Percentiles rank a stretch among this genome's conserved stretches.
These are phyloP conservation scores for Conistra vaccinii DNA, from an alignment of 2,888 invertebrate genomes.

Conservation along the genomic window DNA sequence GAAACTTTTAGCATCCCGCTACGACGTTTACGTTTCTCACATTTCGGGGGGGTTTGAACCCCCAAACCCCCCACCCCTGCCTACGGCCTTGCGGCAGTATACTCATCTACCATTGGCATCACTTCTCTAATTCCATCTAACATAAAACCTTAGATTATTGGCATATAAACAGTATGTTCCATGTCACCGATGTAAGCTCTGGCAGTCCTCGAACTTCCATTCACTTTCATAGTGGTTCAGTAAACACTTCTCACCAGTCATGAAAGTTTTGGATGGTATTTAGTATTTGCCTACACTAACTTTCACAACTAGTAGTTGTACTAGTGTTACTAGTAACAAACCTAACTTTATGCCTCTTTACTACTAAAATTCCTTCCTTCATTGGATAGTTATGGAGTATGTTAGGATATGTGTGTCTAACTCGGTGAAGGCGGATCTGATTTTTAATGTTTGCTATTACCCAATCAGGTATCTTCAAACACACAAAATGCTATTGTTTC, in stretches of 20 bases:
- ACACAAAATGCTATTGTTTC: neutral
- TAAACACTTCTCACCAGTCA: no score
- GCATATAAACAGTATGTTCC: neutral
- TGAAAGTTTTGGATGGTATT: neutral
- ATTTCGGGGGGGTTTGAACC: no score
- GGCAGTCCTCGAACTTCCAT: neutral
- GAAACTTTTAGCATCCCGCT: no score
- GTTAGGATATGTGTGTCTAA: constrained; percentile 11
- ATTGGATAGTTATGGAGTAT: constrained; percentile 2
- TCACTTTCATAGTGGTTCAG: no score
- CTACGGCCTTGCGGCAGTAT: no score
- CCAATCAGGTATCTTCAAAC: neutral
- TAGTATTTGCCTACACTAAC: neutral
- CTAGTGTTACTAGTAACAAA: neutral
- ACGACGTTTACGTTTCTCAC: no score
- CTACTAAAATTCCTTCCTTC: neutral
- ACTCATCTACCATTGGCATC: neutral
- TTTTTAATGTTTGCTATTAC: constrained; percentile 16
- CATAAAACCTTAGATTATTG: neutral
- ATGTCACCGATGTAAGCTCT: neutral
- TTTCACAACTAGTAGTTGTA: neutral
- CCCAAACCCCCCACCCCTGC: no score
- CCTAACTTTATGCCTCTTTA: neutral
- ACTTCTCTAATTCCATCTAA: neutral
- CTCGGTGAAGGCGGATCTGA: constrained; percentile 18